Evolutionary conservation across 2,888 invertebrate species (phyloP).

Genomic region (Macaria liturata): DNA sequence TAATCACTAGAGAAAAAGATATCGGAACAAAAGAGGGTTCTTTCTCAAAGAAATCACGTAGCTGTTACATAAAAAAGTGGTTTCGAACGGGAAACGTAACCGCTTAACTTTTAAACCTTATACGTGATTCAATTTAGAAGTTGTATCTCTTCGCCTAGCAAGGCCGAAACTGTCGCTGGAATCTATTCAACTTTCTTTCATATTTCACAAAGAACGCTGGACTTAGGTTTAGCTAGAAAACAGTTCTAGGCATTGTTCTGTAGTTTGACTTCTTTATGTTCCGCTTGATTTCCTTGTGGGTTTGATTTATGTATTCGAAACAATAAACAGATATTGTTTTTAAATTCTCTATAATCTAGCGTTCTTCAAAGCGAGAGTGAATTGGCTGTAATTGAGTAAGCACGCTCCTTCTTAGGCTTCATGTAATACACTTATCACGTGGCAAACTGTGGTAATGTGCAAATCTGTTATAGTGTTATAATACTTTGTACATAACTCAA

Average conservation of each 20-base stretch:
- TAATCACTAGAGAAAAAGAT: slow-evolving; percentile 62
- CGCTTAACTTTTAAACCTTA: slow-evolving; percentile 81
- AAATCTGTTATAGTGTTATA: no score
- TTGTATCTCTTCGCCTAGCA: slow-evolving; percentile 63
- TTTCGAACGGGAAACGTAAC: slow-evolving; percentile 72
- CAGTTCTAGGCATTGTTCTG: slow-evolving; percentile 37
- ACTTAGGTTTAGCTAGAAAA: slow-evolving; percentile 42
- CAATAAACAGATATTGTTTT: no score
- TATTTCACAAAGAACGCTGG: slow-evolving; percentile 59
- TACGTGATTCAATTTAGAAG: slow-evolving; percentile 82
- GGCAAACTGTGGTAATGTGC: no score
- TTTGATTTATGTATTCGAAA: no score
- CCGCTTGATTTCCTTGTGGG: no score
- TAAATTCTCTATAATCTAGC: no score
- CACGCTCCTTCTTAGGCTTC: no score
- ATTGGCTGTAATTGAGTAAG: no score
- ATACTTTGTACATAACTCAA: no score
- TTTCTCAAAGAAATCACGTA: slow-evolving; percentile 71
- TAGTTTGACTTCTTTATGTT: not conserved
- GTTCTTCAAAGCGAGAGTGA: no score
- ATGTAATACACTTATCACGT: no score
- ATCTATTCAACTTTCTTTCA: slow-evolving; percentile 69
- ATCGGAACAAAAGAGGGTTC: slow-evolving; percentile 62
- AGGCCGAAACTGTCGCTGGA: slow-evolving; percentile 68
- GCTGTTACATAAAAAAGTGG: slow-evolving; percentile 72